Percentiles rank a stretch among this genome's conserved stretches.
Evolutionary conservation across 1,140 invertebrate genomes (phyloP).

Genomic region (Lasaia peninsularis): DNA sequence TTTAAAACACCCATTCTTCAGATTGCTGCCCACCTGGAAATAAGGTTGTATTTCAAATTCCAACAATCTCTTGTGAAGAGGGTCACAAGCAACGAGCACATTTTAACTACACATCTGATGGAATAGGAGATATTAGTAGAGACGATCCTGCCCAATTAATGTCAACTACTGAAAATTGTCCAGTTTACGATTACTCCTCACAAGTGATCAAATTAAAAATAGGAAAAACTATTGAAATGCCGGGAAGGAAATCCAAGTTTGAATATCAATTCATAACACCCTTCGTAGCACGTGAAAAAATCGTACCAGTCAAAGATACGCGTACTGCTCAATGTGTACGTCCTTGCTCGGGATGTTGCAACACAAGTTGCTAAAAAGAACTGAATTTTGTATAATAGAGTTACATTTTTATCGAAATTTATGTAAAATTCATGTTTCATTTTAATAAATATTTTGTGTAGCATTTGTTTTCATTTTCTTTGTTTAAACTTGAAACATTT

Average conservation of each 20-base stretch:
- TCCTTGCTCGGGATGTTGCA: constrained; percentile 38
- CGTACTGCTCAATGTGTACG: constrained; percentile 55
- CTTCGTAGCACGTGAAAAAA: constrained; percentile 37
- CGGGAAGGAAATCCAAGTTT: constrained; percentile 56
- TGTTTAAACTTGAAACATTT: constrained; percentile 13
- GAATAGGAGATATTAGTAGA: constrained; percentile 52
- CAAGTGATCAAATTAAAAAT: constrained; percentile 67
- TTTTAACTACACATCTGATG: constrained; percentile 57
- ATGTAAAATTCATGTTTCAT: constrained; percentile 11
- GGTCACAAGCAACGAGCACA: constrained; percentile 58
- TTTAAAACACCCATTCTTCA: constrained; percentile 29
- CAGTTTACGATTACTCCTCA: constrained; percentile 53
- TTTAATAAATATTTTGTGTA: constrained; percentile 18
- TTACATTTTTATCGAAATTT: background rate
- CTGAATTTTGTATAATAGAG: background rate
- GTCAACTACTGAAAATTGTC: constrained; percentile 43
- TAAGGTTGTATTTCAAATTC: constrained; percentile 65
- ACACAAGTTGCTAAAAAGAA: constrained; percentile 24
- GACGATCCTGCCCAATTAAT: constrained; percentile 55
- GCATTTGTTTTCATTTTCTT: constrained; percentile 9
- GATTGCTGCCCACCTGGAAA: constrained; percentile 70
- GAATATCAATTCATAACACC: constrained; percentile 70
- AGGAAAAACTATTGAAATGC: constrained; percentile 57
- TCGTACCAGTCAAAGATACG: constrained; percentile 48
- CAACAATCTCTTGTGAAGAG: constrained; percentile 48